phyloP scores from a whole-genome alignment of 1,140 invertebrate species.

The Aleiodes sp. region DNA sequence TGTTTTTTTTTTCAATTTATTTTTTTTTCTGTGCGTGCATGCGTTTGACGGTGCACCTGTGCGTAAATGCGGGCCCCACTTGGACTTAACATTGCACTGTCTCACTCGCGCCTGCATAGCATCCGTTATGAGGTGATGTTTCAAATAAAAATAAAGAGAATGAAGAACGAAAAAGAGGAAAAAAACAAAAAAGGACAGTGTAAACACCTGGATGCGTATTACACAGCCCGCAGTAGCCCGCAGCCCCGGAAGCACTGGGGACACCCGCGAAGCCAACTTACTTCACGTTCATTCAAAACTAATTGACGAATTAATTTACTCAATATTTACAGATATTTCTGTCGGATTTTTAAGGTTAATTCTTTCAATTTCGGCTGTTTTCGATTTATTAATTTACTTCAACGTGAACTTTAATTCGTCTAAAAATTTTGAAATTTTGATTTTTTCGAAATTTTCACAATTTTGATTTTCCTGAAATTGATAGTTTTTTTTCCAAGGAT shows the following conservation, averaged over 20 bases:
- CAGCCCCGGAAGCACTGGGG: constrained; percentile 22
- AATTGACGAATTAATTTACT: not conserved
- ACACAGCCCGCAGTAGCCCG: not conserved
- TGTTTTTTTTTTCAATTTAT: not conserved
- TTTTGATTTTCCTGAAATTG: no score
- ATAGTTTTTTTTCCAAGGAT: no score
- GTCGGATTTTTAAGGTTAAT: no score
- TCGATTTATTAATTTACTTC: no score
- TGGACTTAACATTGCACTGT: constrained; percentile 3
- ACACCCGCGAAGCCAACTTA: constrained; percentile 35
- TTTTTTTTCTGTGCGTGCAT: not conserved
- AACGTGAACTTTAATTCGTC: no score
- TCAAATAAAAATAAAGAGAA: not conserved
- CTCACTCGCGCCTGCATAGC: not conserved
- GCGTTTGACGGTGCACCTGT: constrained; percentile 1
- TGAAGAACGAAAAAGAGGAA: not conserved
- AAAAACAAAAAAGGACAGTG: not conserved
- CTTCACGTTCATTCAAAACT: no score
- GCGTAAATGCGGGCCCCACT: constrained; percentile 1
- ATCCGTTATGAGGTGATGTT: not conserved
- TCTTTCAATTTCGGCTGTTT: no score
- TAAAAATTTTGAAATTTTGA: no score
- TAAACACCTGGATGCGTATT: not conserved
- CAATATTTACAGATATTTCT: no score
- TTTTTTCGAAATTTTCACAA: no score